These are phyloP conservation scores for Podarcis raffonei DNA, from an alignment of 2,113 vertebrate genomes.

Conservation along the genomic window DNA sequence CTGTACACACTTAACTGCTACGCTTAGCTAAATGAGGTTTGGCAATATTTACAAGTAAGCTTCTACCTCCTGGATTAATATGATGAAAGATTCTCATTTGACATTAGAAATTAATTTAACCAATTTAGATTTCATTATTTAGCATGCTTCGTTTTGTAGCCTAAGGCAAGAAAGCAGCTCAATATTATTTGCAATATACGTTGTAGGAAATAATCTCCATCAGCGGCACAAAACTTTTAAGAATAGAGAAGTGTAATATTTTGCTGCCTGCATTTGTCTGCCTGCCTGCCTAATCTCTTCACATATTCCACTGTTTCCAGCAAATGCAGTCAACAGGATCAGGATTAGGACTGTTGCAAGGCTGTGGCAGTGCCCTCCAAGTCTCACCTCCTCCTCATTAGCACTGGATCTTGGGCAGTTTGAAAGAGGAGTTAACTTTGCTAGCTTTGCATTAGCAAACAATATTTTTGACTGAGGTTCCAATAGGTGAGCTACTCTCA, in stretches of 20 bases:
- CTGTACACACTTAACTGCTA: conserved; percentile 27
- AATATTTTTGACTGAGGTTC: not conserved
- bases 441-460: not conserved
- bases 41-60: conserved; percentile 13
- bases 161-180: not conserved
- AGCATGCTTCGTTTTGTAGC: not conserved
- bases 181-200: not conserved
- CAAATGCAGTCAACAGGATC: not conserved
- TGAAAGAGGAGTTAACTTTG: not conserved
- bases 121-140: conserved; percentile 25
- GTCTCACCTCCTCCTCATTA: not conserved
- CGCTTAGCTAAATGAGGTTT: conserved; percentile 11
- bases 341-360: not conserved
- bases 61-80: conserved; percentile 9
- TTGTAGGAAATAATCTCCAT: conserved; percentile 8
- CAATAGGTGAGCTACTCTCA: not conserved
- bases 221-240: not conserved
- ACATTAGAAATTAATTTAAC: conserved; percentile 30
- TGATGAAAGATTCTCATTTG: conserved; percentile 38
- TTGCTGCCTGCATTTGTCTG: too few relatives aligned
- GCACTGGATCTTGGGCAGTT: not conserved
- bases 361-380: not conserved
- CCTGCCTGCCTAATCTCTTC: not conserved
- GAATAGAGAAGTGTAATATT: not conserved
- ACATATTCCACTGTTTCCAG: not conserved